These are phyloP conservation scores for Plumapathes pennacea DNA, from an alignment of 92 coral and sea anemone species.

Conservation along the genomic window DNA sequence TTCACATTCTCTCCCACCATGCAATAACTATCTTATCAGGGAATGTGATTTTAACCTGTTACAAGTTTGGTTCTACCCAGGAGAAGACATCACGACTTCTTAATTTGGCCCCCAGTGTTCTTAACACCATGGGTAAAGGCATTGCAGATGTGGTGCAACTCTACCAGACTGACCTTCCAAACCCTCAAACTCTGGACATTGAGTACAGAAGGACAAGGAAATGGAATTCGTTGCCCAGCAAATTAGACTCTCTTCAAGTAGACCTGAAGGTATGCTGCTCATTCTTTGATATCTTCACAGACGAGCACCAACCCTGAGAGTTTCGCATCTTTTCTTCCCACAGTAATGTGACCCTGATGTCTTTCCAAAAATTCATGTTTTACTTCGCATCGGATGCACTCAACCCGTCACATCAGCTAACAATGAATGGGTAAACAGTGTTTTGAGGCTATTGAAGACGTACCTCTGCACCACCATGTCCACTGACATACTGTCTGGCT, in stretches of 20 bases:
- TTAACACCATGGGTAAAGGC: background rate
- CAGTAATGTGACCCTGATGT: constrained; percentile 22
- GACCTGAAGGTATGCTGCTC: constrained; percentile 11
- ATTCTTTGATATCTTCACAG: too few species aligned
- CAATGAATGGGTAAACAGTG: constrained; percentile 30
- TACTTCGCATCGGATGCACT: constrained; percentile 32
- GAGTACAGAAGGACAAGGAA: background rate
- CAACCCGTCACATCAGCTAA: constrained; percentile 23
- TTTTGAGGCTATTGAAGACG: constrained; percentile 30
- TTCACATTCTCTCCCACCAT: too few species aligned
- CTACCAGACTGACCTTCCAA: constrained; percentile 6
- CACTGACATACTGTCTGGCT: constrained; percentile 26
- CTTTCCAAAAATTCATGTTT: constrained; percentile 17
- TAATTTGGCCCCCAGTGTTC: too few species aligned
- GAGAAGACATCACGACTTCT: background rate
- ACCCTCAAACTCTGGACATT: constrained; percentile 1
- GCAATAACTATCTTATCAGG: too few species aligned
- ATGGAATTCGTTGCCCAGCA: background rate
- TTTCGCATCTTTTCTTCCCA: constrained; percentile 13
- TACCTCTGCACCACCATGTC: constrained; percentile 37
- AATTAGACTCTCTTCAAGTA: constrained; percentile 14
- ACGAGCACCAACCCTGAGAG: too few species aligned
- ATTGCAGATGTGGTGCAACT: constrained; percentile 7
- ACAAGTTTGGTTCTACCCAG: constrained; percentile 4
- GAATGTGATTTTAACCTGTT: too few species aligned